phyloP scores from a whole-genome alignment of 2,888 invertebrate genomes.

The Phortica magna region DNA sequence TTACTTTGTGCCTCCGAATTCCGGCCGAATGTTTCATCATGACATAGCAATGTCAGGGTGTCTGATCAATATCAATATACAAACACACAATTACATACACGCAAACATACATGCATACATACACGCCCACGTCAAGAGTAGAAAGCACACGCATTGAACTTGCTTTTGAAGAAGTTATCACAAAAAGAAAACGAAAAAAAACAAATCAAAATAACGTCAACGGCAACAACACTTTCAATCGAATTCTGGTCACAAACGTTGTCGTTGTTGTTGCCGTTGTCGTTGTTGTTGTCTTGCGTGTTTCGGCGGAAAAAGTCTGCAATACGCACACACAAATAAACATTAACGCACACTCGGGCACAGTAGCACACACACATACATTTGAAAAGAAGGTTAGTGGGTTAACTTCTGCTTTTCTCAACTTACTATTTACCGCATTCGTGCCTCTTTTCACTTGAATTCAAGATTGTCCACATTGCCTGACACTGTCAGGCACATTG shows the following conservation, averaged over 20 bases:
- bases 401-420: constrained; percentile 50
- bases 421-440: neutral
- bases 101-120: neutral
- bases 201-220: neutral
- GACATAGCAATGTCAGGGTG: neutral
- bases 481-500: neutral
- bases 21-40: neutral
- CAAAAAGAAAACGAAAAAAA: too few species aligned
- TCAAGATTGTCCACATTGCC: neutral
- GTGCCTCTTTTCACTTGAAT: neutral
- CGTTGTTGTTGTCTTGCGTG: neutral
- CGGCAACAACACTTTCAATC: constrained; percentile 21
- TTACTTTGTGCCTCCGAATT: neutral
- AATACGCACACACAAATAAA: constrained; percentile 16
- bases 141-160: neutral
- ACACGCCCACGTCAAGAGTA: too few species aligned
- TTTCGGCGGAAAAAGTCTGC: neutral
- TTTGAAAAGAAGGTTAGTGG: constrained; percentile 65
- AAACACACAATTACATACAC: neutral
- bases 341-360: constrained; percentile 30
- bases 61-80: neutral
- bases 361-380: constrained; percentile 37
- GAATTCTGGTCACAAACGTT: constrained; percentile 27
- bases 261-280: neutral
- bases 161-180: neutral